Conservation (phyloP, 2,888 invertebrate genomes). For the Hydrotaea cyrtoneurina region DNA sequence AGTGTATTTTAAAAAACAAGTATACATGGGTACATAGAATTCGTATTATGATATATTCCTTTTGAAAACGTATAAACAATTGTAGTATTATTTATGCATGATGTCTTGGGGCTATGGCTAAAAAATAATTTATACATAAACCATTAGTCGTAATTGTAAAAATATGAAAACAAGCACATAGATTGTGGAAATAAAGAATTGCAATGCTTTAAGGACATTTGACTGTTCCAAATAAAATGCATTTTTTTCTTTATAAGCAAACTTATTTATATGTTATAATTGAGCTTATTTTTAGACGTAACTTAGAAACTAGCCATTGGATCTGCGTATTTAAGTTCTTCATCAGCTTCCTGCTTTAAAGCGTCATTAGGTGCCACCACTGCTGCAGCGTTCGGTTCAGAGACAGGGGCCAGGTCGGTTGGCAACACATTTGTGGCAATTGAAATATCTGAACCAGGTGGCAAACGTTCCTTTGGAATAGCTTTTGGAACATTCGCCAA, state of each 20-base stretch:
- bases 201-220: background rate
- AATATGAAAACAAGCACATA: background rate
- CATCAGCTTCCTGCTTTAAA: slow-evolving; percentile 50
- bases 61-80: slow-evolving; percentile 1
- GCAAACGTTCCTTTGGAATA: slow-evolving; percentile 65
- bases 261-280: background rate
- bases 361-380: background rate
- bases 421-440: slow-evolving; percentile 64
- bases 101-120: background rate
- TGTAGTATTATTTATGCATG: background rate
- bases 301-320: slow-evolving; percentile 46
- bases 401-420: slow-evolving; percentile 45
- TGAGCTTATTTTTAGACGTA: slow-evolving; percentile 14
- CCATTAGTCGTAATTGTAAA: background rate
- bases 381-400: slow-evolving; percentile 11
- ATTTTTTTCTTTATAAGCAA: background rate
- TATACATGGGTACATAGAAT: background rate
- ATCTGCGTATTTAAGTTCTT: slow-evolving; percentile 45
- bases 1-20: too few relatives aligned
- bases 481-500: slow-evolving; percentile 60
- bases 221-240: background rate
- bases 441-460: slow-evolving; percentile 62
- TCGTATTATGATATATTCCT: too few relatives aligned
- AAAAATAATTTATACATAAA: slow-evolving; percentile 8
- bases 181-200: background rate